Base-by-base conservation (phyloP, 1,140 invertebrate genomes). In the Brachionus calyciflorus region DNA sequence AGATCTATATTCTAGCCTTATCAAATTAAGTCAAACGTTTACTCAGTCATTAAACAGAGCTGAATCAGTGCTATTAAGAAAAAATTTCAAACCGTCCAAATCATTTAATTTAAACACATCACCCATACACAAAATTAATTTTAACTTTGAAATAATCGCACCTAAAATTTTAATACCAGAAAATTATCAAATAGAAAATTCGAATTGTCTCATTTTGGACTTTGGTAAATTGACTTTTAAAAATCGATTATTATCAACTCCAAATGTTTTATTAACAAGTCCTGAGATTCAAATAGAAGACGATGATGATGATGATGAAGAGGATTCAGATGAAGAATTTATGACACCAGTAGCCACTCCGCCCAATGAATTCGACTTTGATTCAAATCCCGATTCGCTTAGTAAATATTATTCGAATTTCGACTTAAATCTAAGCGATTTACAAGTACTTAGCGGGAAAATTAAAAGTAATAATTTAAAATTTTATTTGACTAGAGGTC, bases 291-390 rank as follows among this genome's bases (percentile, higher is more conserved):
- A n/a, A n/a, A n/a, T n/a, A n/a, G 53, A n/a, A 44, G 3, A 37
- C 26, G 19, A 65, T 21, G 17, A 44, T 63, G 81, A 82, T 6
- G 82, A 86, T 6, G 81, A 83, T 5, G 82, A 83, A 30, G 80
- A 77, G 12, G 17, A 69, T 78, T 17, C 77, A 81, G 81, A 85
- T 76, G 84, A 87, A 78, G 82, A 89, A 80, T 97, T 93, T 83
- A 88, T 93, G 82, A 97, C 94, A 3, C 94, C 93, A 10, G 92
- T 92, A 81, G 94, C 93, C 3, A 94, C 93, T 14, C 93, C 93
- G 6, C 83, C 81, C 12, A 82, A 82, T 79, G 82, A 81, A 53
- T 73, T 57, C 14, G 81, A 81, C 44, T 53, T 57, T 46, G 77
- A 28, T 60, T 73, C 46, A 37, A 70, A 70, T 55, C 17, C 33